Base-by-base conservation (phyloP, 2,113 vertebrate species). In the Regulus satrapa region DNA sequence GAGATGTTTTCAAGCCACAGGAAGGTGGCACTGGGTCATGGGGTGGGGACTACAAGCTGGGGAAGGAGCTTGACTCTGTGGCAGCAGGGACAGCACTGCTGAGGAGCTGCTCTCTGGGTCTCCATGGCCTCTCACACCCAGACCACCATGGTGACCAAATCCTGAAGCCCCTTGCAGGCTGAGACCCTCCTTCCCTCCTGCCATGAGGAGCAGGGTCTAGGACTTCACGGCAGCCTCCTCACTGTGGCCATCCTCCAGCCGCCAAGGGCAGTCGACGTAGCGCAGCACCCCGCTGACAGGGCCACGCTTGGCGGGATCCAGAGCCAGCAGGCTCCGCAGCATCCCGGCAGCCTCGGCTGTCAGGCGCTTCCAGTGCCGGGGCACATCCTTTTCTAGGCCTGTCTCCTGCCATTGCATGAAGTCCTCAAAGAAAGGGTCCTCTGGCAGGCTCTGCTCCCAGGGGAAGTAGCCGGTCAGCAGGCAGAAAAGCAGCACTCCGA, bases 401-500 rank as follows among this genome's bases (percentile, higher is more conserved):
- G 96, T 97, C 64, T 98, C 97, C 78, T 97, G 98, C 99, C 99
- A 99, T 64, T 97, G 95, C 31, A 98, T 95, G 85, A 99, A 99
- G 97, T 99, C 99, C 94, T 98, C 98, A n/a, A 99, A 99, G 97
- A 99, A 99, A 77, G 98, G 98, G 64, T 99, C 99, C 0, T 97
- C 73, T 1, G 97, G 96, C 79, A 98, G 88, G 74, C 98, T 99
- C 95, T 98, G 95, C 85, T 99, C 99, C 99, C 99, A 99, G 84
- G 99, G 99, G 95, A 99, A 99, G 95, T 99, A 99, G 46, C 99
- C 99, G 0, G 99, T 99, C 63, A 99, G 98, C 36, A 99, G 98
- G 95, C 99, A 99, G 97, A 99, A 99, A 24, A 99, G 98, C 64
- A 99, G 97, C 74, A 99, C 99, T 0, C 98, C 99, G 0, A 99